Conservation (phyloP, 2,797 vertebrate genomes). For the Malurus leucopterus region DNA sequence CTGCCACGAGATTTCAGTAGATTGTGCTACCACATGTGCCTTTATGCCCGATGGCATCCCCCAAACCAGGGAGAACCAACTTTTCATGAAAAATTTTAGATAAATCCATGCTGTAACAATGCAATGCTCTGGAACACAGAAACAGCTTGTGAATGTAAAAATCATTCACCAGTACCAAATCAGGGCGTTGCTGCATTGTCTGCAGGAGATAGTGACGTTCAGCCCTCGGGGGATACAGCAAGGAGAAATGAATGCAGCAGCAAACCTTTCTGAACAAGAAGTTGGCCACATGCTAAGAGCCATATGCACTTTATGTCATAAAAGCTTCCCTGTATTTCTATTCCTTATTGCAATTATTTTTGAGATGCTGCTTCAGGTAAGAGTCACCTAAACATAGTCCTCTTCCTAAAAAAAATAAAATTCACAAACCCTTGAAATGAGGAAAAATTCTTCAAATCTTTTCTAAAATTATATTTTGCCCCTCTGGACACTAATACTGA, state of each 20-base stretch:
- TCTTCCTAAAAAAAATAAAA: background rate
- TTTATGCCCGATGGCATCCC: background rate
- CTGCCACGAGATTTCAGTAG: background rate
- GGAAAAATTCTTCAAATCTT: background rate
- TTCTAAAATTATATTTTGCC: background rate
- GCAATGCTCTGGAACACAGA: conserved; percentile 1
- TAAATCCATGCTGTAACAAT: background rate
- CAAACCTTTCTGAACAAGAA: conserved; percentile 7
- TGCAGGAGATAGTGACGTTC: background rate
- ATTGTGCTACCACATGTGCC: background rate
- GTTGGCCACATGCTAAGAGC: background rate
- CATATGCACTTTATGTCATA: background rate
- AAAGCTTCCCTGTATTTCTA: background rate
- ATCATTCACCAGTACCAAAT: background rate
- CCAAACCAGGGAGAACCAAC: background rate
- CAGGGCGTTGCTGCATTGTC: conserved; percentile 41
- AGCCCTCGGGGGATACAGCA: background rate
- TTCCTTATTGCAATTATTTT: background rate
- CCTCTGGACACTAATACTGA: background rate
- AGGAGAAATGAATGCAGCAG: background rate
- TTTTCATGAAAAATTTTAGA: background rate
- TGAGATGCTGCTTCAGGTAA: background rate
- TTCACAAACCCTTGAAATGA: background rate
- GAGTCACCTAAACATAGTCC: background rate
- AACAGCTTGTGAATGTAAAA: conserved; percentile 15